Conservation (phyloP, 2,888 invertebrate genomes). For the Vesta saturnalis region DNA sequence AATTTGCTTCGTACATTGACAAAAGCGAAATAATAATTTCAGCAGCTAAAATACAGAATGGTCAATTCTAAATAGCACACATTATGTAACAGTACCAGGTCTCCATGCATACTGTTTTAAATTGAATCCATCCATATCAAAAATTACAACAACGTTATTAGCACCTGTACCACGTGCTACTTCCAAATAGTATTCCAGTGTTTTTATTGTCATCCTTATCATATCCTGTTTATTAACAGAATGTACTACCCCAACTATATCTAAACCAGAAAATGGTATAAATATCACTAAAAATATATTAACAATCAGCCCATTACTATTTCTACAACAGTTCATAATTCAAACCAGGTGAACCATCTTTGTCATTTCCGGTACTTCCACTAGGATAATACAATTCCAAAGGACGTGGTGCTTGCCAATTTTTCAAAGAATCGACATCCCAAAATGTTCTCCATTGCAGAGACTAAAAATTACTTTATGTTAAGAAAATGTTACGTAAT, state of each 20-base stretch:
- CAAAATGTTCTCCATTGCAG: conserved; percentile 78
- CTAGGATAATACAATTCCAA: conserved; percentile 79
- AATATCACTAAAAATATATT: conserved; percentile 70
- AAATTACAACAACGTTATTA: conserved; percentile 74
- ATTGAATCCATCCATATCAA: conserved; percentile 83
- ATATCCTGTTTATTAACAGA: conserved; percentile 77
- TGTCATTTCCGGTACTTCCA: conserved; percentile 83
- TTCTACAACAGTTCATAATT: not conserved
- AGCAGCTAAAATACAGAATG: conserved; percentile 68
- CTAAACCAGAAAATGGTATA: conserved; percentile 82
- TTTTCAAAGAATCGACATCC: conserved; percentile 71
- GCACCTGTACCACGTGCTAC: conserved; percentile 70
- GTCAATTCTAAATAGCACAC: not conserved
- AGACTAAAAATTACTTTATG: conserved; percentile 65
- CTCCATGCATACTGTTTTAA: conserved; percentile 86
- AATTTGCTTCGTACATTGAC: conserved; percentile 91
- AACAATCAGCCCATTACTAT: not conserved
- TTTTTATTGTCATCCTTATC: conserved; percentile 73
- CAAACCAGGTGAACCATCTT: conserved; percentile 81
- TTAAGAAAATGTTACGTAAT: conserved; percentile 5
- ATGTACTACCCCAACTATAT: conserved; percentile 83
- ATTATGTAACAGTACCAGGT: conserved; percentile 68
- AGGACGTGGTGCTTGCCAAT: conserved; percentile 78
- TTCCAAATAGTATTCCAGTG: conserved; percentile 73
- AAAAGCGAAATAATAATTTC: conserved; percentile 83